Evolutionary conservation across 1,140 invertebrate genomes (phyloP).

Genomic region (Achatina immaculata): DNA sequence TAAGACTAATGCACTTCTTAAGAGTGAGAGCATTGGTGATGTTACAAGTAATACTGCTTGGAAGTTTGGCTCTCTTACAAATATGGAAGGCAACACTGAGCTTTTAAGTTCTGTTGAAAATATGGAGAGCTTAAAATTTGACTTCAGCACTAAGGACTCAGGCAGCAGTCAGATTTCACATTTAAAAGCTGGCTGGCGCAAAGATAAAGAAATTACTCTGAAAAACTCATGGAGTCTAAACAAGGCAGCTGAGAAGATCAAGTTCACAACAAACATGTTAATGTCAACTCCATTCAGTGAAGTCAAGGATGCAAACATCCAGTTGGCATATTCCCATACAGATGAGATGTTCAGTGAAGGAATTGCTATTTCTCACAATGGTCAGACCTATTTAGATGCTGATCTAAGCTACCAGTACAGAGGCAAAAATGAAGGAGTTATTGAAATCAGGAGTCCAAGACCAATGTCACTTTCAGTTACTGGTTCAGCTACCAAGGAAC

Average conservation of each 20-base stretch:
- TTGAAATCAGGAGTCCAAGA: slow-evolving; percentile 47
- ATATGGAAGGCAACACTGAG: slow-evolving; percentile 35
- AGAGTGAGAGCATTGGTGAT: slow-evolving; percentile 21
- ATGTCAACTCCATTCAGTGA: slow-evolving; percentile 47
- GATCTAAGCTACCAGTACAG: slow-evolving; percentile 42
- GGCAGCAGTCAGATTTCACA: slow-evolving; percentile 6
- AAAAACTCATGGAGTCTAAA: not conserved
- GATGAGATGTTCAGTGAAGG: slow-evolving; percentile 28
- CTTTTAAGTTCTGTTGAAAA: slow-evolving; percentile 41
- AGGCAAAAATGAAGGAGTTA: slow-evolving; percentile 37
- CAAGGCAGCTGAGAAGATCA: not conserved
- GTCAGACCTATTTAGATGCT: slow-evolving; percentile 51
- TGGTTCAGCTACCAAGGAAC: slow-evolving; percentile 35
- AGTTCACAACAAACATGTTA: not conserved
- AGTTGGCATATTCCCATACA: slow-evolving; percentile 35
- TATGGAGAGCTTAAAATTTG: slow-evolving; percentile 41
- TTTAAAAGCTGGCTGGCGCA: slow-evolving; percentile 37
- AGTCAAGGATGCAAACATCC: slow-evolving; percentile 29
- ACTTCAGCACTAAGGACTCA: not conserved
- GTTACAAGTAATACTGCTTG: slow-evolving; percentile 10
- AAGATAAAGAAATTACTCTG: slow-evolving; percentile 29
- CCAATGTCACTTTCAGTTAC: slow-evolving; percentile 49
- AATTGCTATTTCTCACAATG: slow-evolving; percentile 46
- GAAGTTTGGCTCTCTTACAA: slow-evolving; percentile 6
- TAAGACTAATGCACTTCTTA: slow-evolving; percentile 15